Evolutionary conservation across 1,140 invertebrate genomes (phyloP).

Genomic region (Drosophila virilis): DNA sequence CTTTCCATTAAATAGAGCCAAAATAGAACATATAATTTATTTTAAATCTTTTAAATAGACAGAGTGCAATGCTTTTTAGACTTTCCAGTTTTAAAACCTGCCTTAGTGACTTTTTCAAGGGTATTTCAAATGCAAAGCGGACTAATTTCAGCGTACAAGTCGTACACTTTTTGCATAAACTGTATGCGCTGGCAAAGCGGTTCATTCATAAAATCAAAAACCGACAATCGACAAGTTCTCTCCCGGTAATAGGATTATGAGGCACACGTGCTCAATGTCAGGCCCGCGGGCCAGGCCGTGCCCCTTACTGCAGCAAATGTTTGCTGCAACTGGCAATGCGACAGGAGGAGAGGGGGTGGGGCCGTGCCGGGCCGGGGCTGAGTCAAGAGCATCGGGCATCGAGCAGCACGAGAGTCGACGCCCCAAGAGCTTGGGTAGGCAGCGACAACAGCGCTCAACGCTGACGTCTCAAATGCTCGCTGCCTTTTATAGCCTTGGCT

Average conservation of each 20-base stretch:
- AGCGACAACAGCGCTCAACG: conserved; percentile 25
- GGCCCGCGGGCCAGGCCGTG: conserved; percentile 12
- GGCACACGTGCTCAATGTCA: conserved; percentile 76
- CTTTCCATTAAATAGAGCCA: too few species aligned
- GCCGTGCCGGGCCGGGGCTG: neutral
- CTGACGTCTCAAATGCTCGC: conserved; percentile 73
- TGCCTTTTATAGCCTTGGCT: conserved; percentile 75
- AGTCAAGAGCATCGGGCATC: too few species aligned
- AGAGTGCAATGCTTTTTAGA: neutral
- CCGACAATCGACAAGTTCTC: conserved; percentile 45
- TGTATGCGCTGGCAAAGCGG: conserved; percentile 20
- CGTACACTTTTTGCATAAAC: conserved; percentile 18
- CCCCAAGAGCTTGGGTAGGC: neutral
- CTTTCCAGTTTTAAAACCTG: neutral
- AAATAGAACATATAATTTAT: too few species aligned
- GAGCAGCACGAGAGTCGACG: neutral
- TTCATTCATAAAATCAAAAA: conserved; percentile 68
- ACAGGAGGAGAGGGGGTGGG: neutral
- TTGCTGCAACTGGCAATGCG: conserved; percentile 43
- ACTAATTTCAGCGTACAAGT: conserved; percentile 7
- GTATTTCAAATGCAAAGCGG: neutral
- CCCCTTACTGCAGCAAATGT: conserved; percentile 33
- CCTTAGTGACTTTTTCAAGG: neutral
- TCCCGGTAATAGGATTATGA: conserved; percentile 74
- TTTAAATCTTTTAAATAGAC: too few species aligned